Conservation (phyloP, 2,888 invertebrate genomes). For the Xestia sexstrigata region DNA sequence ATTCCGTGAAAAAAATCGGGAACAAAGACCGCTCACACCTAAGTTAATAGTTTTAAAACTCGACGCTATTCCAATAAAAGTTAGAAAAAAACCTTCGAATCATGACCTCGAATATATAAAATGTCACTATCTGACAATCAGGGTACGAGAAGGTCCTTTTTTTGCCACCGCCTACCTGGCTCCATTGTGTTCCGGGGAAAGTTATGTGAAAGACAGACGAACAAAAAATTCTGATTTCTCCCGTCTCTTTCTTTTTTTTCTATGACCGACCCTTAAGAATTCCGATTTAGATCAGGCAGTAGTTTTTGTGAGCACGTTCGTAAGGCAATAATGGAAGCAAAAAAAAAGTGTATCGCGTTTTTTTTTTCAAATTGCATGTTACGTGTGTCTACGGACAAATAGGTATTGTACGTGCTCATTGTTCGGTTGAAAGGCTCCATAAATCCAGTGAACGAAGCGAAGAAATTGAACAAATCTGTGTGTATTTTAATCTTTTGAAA, state of each 20-base stretch:
- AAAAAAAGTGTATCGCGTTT: constrained; percentile 75
- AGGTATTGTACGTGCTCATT: constrained; percentile 75
- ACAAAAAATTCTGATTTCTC: constrained; percentile 85
- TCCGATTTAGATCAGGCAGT: constrained; percentile 83
- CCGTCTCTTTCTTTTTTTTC: constrained; percentile 78
- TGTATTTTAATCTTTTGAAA: constrained; percentile 65
- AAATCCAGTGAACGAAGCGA: constrained; percentile 53
- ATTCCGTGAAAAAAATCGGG: constrained; percentile 53
- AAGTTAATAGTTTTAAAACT: constrained; percentile 56
- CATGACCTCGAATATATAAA: constrained; percentile 83
- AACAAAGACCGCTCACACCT: constrained; percentile 58
- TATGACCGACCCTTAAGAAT: constrained; percentile 79
- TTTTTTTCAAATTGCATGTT: constrained; percentile 81
- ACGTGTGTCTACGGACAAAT: constrained; percentile 80
- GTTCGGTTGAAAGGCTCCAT: constrained; percentile 71
- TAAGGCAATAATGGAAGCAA: constrained; percentile 68
- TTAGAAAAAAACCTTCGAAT: constrained; percentile 59
- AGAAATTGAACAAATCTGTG: constrained; percentile 69
- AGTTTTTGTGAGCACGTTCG: constrained; percentile 83
- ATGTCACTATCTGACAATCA: constrained; percentile 86
- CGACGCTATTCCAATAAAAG: constrained; percentile 56
- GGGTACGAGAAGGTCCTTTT: constrained; percentile 77
- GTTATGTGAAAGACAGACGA: constrained; percentile 85
- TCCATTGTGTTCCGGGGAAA: constrained; percentile 85
- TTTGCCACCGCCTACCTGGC: constrained; percentile 84